These are phyloP conservation scores for Conistra vaccinii DNA, from an alignment of 2,888 invertebrate species.

Conservation along the genomic window DNA sequence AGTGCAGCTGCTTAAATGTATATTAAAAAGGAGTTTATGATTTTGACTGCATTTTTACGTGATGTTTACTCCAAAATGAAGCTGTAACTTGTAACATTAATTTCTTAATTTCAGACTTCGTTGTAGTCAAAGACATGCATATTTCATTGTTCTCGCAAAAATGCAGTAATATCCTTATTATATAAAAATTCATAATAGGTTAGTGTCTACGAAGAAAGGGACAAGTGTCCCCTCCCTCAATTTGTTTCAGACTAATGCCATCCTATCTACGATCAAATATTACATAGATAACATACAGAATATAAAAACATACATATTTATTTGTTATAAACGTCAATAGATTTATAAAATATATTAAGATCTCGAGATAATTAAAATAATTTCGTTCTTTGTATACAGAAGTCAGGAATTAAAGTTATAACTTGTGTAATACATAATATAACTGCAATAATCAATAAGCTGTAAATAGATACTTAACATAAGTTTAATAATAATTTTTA, in stretches of 20 bases:
- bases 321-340: conserved; percentile 32
- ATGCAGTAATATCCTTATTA: conserved; percentile 10
- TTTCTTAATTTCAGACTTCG: background rate
- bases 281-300: conserved; percentile 27
- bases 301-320: conserved; percentile 44
- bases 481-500: conserved; percentile 1
- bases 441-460: conserved; percentile 14
- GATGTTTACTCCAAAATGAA: conserved; percentile 11
- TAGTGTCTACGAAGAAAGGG: conserved; percentile 1
- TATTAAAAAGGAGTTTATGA: background rate
- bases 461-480: conserved; percentile 4
- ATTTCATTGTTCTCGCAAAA: conserved; percentile 12
- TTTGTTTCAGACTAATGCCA: conserved; percentile 44
- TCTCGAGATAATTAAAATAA: conserved; percentile 28
- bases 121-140: background rate
- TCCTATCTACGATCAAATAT: conserved; percentile 37
- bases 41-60: conserved; percentile 14
- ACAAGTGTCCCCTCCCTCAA: conserved; percentile 4
- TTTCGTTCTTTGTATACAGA: conserved; percentile 9
- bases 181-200: background rate
- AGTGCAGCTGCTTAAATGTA: background rate
- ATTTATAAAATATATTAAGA: conserved; percentile 47
- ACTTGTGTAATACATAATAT: background rate
- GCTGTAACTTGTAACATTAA: conserved; percentile 2
- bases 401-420: background rate